phyloP scores from a whole-genome alignment of 30 jellyfish, hydroid and myxozoan genomes.

The Aurelia coerulea region DNA sequence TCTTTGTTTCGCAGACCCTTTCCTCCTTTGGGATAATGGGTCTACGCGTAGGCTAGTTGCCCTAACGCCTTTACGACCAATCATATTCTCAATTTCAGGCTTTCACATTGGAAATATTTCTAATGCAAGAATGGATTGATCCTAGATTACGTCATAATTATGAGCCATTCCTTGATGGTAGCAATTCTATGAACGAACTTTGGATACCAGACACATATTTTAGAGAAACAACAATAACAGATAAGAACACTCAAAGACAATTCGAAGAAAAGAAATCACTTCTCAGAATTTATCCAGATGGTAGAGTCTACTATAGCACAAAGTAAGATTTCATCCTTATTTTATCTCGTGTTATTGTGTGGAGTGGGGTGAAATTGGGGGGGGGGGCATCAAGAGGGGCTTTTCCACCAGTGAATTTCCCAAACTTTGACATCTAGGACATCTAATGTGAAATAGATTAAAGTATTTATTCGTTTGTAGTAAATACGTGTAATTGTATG shows the following conservation, averaged over 20 bases:
- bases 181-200: constrained; percentile 30
- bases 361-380: neutral
- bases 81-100: constrained; percentile 27
- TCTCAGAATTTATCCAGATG: constrained; percentile 72
- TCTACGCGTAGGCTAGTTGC: too few species aligned
- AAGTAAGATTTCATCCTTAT: constrained; percentile 42
- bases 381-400: neutral
- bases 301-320: constrained; percentile 65
- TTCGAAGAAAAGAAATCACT: constrained; percentile 65
- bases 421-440: too few species aligned
- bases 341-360: neutral
- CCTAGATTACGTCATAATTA: constrained; percentile 73
- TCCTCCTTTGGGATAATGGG: too few species aligned
- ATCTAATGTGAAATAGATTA: too few species aligned
- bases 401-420: too few species aligned
- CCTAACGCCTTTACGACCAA: too few species aligned
- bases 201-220: constrained; percentile 96
- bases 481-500: too few species aligned
- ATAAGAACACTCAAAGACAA: constrained; percentile 38
- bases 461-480: too few species aligned
- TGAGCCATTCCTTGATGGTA: constrained; percentile 63
- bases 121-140: constrained; percentile 90
- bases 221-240: constrained; percentile 75
- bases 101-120: constrained; percentile 63
- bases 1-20: too few species aligned